phyloP scores from a whole-genome alignment of 1,140 invertebrate genomes.

The Acarapis woodi region DNA sequence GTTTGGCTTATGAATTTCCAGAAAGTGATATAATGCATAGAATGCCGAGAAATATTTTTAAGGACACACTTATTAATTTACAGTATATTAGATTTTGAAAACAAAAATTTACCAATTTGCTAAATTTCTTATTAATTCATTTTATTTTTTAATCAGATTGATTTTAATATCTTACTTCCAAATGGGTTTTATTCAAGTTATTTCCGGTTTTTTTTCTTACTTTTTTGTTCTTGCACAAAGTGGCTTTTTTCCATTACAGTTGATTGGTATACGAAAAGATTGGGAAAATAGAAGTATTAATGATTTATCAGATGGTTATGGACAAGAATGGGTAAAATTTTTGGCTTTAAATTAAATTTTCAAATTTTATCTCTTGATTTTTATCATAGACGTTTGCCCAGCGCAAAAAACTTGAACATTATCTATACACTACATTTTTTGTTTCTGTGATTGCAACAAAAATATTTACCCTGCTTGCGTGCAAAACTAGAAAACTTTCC shows the following conservation, averaged over 20 bases:
- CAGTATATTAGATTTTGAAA: background rate
- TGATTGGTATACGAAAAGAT: conserved; percentile 67
- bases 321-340: conserved; percentile 74
- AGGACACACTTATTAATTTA: conserved; percentile 21
- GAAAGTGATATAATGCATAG: conserved; percentile 93
- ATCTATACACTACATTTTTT: conserved; percentile 94
- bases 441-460: conserved; percentile 89
- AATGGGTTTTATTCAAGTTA: conserved; percentile 97
- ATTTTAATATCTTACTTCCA: conserved; percentile 89
- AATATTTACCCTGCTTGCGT: conserved; percentile 92
- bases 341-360: background rate
- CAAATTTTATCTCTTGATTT: background rate
- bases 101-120: background rate
- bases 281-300: conserved; percentile 92
- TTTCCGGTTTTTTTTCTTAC: conserved; percentile 94
- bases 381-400: background rate
- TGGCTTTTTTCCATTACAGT: conserved; percentile 54
- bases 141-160: conserved; percentile 1
- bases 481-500: conserved; percentile 84
- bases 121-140: too few species aligned
- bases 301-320: conserved; percentile 82
- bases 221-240: conserved; percentile 98
- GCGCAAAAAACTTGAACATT: conserved; percentile 35
- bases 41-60: conserved; percentile 52
- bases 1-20: conserved; percentile 40